A percentile compares a stretch with the other conserved stretches of the same genome.
These are phyloP conservation scores for Peromyscus polionotus DNA, from an alignment of 2,113 vertebrate genomes.

Conservation along the genomic window DNA sequence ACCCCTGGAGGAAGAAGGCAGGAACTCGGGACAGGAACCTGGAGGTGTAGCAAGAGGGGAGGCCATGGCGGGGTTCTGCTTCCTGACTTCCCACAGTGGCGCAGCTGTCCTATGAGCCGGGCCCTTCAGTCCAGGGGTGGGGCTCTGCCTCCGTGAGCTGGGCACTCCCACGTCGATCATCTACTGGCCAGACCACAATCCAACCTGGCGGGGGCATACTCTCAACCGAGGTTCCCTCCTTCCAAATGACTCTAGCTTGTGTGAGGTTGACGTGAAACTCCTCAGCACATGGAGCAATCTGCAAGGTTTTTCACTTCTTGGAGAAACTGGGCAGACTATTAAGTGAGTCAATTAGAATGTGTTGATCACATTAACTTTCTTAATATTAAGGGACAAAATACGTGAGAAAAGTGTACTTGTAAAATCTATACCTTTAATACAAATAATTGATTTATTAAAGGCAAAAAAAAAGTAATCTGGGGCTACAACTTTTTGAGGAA, in stretches of 20 bases:
- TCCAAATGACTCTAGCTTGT: not conserved
- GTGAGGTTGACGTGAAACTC: not conserved
- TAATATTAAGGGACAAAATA: slow-evolving; percentile 30
- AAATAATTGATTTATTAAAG: not conserved
- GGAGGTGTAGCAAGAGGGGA: not conserved
- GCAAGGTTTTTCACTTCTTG: slow-evolving; percentile 19
- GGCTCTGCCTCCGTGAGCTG: not conserved
- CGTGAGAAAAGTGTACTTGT: not conserved
- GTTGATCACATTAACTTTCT: slow-evolving; percentile 24
- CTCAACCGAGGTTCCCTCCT: not conserved
- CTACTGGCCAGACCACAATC: not conserved
- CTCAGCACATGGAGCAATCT: not conserved
- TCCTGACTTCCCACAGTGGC: not conserved
- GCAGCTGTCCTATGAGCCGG: not conserved
- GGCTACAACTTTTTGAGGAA: slow-evolving; percentile 17
- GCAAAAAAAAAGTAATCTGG: not conserved
- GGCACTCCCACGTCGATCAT: not conserved
- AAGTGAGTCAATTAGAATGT: slow-evolving; percentile 35
- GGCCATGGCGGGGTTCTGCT: not conserved
- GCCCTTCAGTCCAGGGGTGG: not conserved
- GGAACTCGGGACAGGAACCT: not conserved
- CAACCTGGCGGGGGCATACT: not conserved
- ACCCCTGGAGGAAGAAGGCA: not conserved
- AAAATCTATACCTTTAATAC: slow-evolving; percentile 55
- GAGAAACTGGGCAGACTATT: slow-evolving; percentile 59